phyloP scores from a whole-genome alignment of 2,113 vertebrate species.

The Myrmecobius fasciatus region DNA sequence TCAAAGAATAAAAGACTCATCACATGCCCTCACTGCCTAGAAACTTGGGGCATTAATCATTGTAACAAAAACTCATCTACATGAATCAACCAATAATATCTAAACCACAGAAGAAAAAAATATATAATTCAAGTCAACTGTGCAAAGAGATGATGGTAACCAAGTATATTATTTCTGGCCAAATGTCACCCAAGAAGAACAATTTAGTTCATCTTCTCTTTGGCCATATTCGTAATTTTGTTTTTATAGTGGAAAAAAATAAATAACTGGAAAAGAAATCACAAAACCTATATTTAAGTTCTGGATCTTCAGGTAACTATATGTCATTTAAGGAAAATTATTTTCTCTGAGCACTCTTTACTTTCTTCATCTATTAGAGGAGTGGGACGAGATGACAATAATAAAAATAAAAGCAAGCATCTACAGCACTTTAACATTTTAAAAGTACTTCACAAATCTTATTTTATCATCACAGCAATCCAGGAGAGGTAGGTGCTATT shows the following conservation, averaged over 20 bases:
- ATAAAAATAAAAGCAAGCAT: background rate
- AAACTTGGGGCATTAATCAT: background rate
- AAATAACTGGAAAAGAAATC: background rate
- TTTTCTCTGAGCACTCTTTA: background rate
- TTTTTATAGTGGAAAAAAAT: background rate
- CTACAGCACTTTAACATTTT: background rate
- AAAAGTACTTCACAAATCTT: background rate
- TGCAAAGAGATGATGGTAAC: background rate
- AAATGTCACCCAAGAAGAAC: background rate
- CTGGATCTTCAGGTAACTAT: background rate
- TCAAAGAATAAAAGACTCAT: background rate
- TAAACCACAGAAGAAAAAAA: background rate
- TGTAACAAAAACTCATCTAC: background rate
- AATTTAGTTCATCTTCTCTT: background rate
- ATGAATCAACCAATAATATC: background rate
- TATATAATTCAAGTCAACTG: background rate
- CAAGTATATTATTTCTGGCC: background rate
- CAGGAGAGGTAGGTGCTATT: background rate
- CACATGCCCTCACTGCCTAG: background rate
- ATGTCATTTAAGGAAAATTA: background rate
- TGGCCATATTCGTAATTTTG: background rate
- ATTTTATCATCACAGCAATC: background rate
- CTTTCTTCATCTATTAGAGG: background rate
- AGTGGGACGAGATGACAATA: background rate
- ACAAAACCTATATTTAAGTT: background rate